phyloP scores from a whole-genome alignment of 2,888 invertebrate species.

The Eupithecia subumbrata region DNA sequence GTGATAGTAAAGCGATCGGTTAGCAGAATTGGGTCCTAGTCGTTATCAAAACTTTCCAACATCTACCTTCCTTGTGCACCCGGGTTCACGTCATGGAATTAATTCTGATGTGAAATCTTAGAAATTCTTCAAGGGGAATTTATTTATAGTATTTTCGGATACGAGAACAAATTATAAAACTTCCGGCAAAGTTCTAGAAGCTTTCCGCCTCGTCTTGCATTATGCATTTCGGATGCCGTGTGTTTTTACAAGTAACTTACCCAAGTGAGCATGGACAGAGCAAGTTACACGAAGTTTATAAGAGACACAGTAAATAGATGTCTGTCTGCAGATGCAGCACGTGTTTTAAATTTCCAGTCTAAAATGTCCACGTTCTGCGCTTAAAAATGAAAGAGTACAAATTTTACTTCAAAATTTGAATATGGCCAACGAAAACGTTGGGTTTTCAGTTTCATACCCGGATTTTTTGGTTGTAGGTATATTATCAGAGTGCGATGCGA shows the following conservation, averaged over 20 bases:
- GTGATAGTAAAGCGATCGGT: not conserved
- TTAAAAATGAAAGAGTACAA: constrained; percentile 35
- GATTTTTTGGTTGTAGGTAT: constrained; percentile 40
- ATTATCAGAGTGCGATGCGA: constrained; percentile 41
- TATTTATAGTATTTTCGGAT: constrained; percentile 34
- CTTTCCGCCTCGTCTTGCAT: constrained; percentile 12
- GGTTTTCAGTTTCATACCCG: constrained; percentile 40
- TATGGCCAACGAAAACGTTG: constrained; percentile 40
- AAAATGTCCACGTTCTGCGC: constrained; percentile 18
- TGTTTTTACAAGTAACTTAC: constrained; percentile 16
- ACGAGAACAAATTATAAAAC: not conserved
- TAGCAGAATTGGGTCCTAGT: constrained; percentile 14
- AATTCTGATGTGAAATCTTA: constrained; percentile 40
- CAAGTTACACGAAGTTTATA: constrained; percentile 4
- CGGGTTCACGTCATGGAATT: constrained; percentile 39
- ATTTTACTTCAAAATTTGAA: constrained; percentile 42
- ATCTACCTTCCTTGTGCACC: constrained; percentile 37
- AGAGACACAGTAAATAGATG: not conserved
- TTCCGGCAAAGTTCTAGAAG: not conserved
- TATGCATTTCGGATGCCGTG: constrained; percentile 11
- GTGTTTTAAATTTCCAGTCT: constrained; percentile 14
- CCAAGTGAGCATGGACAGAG: constrained; percentile 15
- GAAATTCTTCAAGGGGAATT: constrained; percentile 37
- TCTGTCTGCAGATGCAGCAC: not conserved
- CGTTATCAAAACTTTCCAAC: constrained; percentile 54